Conservation (phyloP, 2,797 vertebrate species). For the Scyliorhinus canicula region DNA sequence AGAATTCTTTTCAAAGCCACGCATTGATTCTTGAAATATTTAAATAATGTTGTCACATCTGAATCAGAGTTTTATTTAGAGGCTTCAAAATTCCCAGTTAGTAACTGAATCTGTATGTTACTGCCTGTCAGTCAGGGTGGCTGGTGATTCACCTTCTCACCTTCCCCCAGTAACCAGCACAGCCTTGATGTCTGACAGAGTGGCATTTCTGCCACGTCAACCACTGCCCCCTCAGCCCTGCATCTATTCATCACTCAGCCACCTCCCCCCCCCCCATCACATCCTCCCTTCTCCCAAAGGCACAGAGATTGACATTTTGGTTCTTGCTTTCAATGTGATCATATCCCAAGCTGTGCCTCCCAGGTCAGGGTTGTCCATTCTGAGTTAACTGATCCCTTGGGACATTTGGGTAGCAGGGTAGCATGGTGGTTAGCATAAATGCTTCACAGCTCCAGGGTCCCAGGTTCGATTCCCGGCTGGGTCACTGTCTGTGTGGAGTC, state of each 20-base stretch:
- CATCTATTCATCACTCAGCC: neutral
- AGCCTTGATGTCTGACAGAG: neutral
- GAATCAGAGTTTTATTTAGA: neutral
- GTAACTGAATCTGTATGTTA: neutral
- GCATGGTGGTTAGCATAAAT: no score
- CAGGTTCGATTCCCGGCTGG: no score
- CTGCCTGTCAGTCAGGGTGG: neutral
- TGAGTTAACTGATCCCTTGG: neutral
- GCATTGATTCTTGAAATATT: neutral
- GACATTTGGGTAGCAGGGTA: no score
- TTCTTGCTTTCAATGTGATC: neutral
- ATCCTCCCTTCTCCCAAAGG: no score
- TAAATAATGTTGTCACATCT: neutral
- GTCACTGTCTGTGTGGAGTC: no score
- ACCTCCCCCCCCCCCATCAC: neutral
- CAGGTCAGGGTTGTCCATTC: neutral
- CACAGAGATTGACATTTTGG: neutral
- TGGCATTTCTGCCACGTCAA: neutral
- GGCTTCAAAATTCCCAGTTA: neutral
- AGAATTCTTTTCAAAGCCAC: neutral
- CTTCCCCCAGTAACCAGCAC: neutral
- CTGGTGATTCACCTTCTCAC: neutral
- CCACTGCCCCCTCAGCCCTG: neutral
- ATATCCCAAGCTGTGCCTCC: neutral
- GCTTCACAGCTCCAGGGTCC: no score